Evolutionary conservation across 1,140 invertebrate genomes (phyloP), one percentile per base, ranked within the genome.

Genomic region (Copidosoma floridanum): DNA sequence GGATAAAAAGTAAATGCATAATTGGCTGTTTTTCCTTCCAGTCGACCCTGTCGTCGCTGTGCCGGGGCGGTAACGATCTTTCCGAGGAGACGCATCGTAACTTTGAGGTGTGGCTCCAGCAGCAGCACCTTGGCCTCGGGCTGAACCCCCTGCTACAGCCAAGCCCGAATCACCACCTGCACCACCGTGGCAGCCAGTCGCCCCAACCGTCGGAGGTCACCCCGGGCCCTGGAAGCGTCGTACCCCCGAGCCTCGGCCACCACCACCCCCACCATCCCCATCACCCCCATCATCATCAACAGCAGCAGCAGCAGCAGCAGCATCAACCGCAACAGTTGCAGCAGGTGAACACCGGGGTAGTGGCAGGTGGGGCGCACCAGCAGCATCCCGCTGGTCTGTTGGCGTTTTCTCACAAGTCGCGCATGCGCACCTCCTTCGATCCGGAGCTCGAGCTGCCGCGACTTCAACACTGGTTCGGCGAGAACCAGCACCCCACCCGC

Each of bases 391-490:
- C 88, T 2, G 87, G 86, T 21, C 79, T 91, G 56, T 85, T 91
- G 84, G 86, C 53, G 83, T 89, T 67, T 86, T 91, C 89, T 16
- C 92, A 92, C 73, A 94, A 94, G 81, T 94, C 92, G 2, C 83
- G 92, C 70, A 94, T 95, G 91, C 82, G 93, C 59, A 95, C 93
- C 6, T 89, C 94, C 80, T 89, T 99, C 73, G 95, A 98, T 81
- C 95, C 95, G 0, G 95, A 98, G 80, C 82, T 95, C 65, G 96
- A 99, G 78, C 81, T 98, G 54, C 95, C 96, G 0, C 90, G 95
- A 71, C 78, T 99, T 16, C 95, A 98, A 71, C 85, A 92, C 66
- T 98, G 96, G 91, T 99, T 98, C 78, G 84, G 87, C 18, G 93
- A 97, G 71, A 98, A 98, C 79, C 94, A 95, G 70, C 96, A 98